Evolutionary conservation across 1,140 invertebrate species (phyloP).

Genomic region (Hydropsyche tenuis): DNA sequence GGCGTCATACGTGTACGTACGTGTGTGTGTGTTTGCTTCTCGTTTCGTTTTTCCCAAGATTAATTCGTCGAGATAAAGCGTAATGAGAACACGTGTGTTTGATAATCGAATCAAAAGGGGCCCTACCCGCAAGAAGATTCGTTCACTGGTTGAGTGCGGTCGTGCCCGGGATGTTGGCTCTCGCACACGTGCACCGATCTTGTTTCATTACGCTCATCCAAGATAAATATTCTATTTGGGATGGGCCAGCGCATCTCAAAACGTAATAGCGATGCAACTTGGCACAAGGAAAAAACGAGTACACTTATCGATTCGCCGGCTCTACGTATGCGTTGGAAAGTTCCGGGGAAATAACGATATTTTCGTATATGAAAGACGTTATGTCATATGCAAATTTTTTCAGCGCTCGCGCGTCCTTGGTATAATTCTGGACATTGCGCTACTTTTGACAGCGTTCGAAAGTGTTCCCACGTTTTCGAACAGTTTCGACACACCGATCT

Average conservation of each 20-base stretch:
- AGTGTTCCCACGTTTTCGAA: too few relatives aligned
- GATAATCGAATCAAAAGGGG: slow-evolving; percentile 33
- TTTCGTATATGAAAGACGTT: too few relatives aligned
- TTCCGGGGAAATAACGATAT: too few relatives aligned
- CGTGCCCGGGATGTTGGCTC: slow-evolving; percentile 26
- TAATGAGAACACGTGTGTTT: slow-evolving; percentile 35
- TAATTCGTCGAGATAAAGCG: slow-evolving; percentile 26
- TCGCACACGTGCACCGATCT: slow-evolving; percentile 15
- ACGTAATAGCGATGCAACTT: not conserved
- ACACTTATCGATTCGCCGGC: too few relatives aligned
- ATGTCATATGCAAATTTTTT: too few relatives aligned
- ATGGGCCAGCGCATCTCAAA: slow-evolving; percentile 11
- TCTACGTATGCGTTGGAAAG: too few relatives aligned
- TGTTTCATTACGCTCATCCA: slow-evolving; percentile 20
- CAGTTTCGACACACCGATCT: too few relatives aligned
- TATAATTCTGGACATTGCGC: too few relatives aligned
- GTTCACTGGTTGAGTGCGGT: slow-evolving; percentile 5
- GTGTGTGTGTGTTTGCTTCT: not conserved
- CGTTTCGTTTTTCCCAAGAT: not conserved
- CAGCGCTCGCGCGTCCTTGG: too few relatives aligned
- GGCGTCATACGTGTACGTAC: not conserved
- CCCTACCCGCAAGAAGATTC: not conserved
- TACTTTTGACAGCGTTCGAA: too few relatives aligned
- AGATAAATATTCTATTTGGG: slow-evolving; percentile 25
- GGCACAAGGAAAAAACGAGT: too few relatives aligned